Evolutionary conservation across 2,113 vertebrate genomes (phyloP).

Genomic region (Alectura lathami): DNA sequence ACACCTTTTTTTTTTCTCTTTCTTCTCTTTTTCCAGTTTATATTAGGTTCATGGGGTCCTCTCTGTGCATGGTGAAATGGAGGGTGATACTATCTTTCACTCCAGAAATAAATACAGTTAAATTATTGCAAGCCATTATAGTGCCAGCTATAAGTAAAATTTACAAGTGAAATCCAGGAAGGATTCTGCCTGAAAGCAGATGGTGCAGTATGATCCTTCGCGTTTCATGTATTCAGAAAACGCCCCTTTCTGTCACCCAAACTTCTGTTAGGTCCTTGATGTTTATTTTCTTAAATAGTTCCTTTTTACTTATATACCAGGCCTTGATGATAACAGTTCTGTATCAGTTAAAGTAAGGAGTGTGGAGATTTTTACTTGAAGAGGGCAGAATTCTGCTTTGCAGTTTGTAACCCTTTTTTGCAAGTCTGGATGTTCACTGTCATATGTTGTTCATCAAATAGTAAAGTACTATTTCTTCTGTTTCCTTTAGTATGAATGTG

Average conservation of each 20-base stretch:
- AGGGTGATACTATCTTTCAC: not conserved
- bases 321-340: not conserved
- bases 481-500: conserved; percentile 36
- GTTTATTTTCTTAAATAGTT: not conserved
- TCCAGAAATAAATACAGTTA: not conserved
- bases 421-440: conserved; percentile 9
- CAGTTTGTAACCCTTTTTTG: conserved; percentile 22
- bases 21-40: not conserved
- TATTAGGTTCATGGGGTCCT: not conserved
- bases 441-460: conserved; percentile 69
- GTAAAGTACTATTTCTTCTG: conserved; percentile 65
- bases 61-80: not conserved
- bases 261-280: not conserved
- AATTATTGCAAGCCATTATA: not conserved
- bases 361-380: not conserved
- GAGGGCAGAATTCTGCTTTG: not conserved
- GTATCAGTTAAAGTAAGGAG: not conserved
- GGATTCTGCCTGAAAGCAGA: not conserved
- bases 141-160: not conserved
- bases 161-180: not conserved
- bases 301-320: not conserved
- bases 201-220: not conserved
- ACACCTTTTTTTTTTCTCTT: not conserved
- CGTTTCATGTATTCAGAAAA: not conserved
- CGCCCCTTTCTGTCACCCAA: not conserved